Evolutionary conservation across 2,113 vertebrate species (phyloP), one percentile per base, ranked within the genome.

Genomic region (Halcyon malimbica): DNA sequence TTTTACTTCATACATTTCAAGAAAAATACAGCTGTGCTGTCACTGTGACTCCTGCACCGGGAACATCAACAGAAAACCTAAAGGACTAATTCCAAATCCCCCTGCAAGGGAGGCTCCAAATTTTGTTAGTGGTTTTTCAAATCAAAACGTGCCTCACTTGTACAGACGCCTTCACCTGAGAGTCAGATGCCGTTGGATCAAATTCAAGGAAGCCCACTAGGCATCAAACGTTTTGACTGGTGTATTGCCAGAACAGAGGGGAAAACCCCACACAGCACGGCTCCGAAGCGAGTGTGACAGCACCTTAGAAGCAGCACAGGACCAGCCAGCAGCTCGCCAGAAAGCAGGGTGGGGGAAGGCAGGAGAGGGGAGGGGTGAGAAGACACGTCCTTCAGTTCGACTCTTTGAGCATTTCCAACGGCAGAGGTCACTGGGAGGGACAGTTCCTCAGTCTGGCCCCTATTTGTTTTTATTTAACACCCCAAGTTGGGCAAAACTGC

Each of bases 291-390:
- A 83, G 76, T 10, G 39, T 20, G 70, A n/a, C 2, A 16, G 39
- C 29, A 28, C 70, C 70, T 54, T 4, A 44, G 20, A 74, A 86
- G 41, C 25, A 77, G 71, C 46, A 46, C 8, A 11, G 75, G 16
- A 74, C 39, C 76, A 90, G 75, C 37, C 82, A 82, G 50, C 54
- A 88, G 56, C 70, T 48, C 69, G 41, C 60, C 62, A 70, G 60
- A 59, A 90, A 51, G 0, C 0, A 0, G 10, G 18, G 37, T 0
- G 2, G 10, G 5, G 14, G 17, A 7, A 75, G 13, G 46, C 46
- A 87, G 53, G 17, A 80, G 44, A 80, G 28, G 23, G 24, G 44
- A 80, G 28, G 23, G 24, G 21, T 20, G 44, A 85, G 65, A 90
- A 93, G 44, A 35, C 41, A 73, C 5, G 0, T 42, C 85, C 65